Evolutionary conservation across 2,113 vertebrate genomes (phyloP).

Genomic region (Phoxinus phoxinus): DNA sequence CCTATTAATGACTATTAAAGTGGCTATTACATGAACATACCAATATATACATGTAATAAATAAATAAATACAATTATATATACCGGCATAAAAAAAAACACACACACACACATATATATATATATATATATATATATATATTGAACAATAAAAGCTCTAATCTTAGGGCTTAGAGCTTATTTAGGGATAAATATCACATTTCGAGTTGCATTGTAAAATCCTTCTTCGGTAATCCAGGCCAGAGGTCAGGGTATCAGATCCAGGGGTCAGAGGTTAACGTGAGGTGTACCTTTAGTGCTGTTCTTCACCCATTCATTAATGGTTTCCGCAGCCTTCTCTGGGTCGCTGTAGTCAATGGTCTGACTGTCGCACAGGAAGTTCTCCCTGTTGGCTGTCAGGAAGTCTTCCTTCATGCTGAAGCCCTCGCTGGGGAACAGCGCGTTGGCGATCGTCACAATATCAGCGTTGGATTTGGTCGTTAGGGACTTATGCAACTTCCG

Average conservation of each 20-base stretch:
- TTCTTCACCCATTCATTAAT: slow-evolving; percentile 93
- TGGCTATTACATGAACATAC: not conserved
- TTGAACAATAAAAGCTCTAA: not conserved
- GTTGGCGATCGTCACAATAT: slow-evolving; percentile 88
- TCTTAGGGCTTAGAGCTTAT: not conserved
- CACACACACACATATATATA: not conserved
- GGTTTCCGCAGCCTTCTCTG: slow-evolving; percentile 77
- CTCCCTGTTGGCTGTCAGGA: slow-evolving; percentile 84
- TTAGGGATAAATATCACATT: not conserved
- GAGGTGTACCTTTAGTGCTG: slow-evolving; percentile 82
- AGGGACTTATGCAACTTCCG: slow-evolving; percentile 91
- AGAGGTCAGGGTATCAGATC: not conserved
- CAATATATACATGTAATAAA: no score
- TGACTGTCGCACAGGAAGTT: slow-evolving; percentile 87
- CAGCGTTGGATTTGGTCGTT: slow-evolving; percentile 88
- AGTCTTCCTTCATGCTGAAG: slow-evolving; percentile 82
- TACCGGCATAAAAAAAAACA: no score
- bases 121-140: not conserved
- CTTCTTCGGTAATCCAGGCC: not conserved
- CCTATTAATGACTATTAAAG: not conserved
- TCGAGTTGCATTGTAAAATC: not conserved
- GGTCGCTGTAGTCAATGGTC: slow-evolving; percentile 81
- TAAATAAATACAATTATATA: no score
- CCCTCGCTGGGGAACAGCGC: slow-evolving; percentile 84
- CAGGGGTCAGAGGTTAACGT: not conserved